A percentile compares a stretch with the other conserved stretches of the same genome.
phyloP scores from a whole-genome alignment of 2,888 invertebrate species.

The Idaea straminata region DNA sequence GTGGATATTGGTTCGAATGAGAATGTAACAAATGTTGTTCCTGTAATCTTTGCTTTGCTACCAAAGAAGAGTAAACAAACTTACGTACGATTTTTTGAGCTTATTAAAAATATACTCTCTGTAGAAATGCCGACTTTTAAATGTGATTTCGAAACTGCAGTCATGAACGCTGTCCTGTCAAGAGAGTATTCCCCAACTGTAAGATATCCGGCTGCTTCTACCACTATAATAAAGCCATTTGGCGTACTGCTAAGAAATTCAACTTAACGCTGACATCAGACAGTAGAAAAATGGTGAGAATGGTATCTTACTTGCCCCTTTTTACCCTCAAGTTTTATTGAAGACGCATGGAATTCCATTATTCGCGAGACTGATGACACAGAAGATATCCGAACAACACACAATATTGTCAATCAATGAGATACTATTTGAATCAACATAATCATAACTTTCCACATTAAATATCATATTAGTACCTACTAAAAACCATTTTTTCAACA shows the following conservation, averaged over 20 bases:
- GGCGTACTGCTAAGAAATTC: conserved; percentile 3
- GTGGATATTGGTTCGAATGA: background rate
- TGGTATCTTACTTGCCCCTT: background rate
- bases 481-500: no score
- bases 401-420: no score
- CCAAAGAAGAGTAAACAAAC: background rate
- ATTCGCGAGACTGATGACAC: background rate
- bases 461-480: no score
- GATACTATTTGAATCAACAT: no score
- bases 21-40: background rate
- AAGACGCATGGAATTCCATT: background rate
- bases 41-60: background rate
- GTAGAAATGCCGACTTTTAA: background rate
- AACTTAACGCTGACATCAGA: conserved; percentile 2
- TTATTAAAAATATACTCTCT: background rate
- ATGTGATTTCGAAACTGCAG: background rate
- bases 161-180: background rate
- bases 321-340: background rate
- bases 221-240: conserved; percentile 9
- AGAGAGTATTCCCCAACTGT: background rate
- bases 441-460: no score
- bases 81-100: background rate
- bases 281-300: background rate
- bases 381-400: background rate
- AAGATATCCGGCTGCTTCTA: conserved; percentile 7